Evolutionary conservation across 1,140 invertebrate genomes (phyloP), one percentile per base, ranked within the genome.

Genomic region (Drosophila mojavensis): DNA sequence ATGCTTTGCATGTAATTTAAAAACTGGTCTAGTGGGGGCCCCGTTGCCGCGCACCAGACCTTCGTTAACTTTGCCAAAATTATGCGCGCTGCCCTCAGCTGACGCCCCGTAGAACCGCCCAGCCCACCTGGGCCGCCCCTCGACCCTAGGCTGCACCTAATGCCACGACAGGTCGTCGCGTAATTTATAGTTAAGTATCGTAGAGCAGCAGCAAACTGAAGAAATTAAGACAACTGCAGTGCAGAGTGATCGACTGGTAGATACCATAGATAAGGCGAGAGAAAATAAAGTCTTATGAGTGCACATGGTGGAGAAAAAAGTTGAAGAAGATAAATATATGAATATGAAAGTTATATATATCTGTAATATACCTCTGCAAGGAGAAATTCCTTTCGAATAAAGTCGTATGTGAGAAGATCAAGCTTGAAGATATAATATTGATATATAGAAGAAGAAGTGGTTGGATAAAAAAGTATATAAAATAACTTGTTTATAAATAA

Each of bases 1-100:
- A 84, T 89, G 85, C 80, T 85, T 89, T 84, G 84, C 85, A 89
- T 89, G 84, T 89, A 89, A 90, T 89, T 89, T 89, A 84, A 89
- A 89, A 89, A 89, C 84, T 89, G 85, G 85, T 89, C 81, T 89
- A 83, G 76, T 79, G 79, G 76, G 75, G 73, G 54, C 66, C 62
- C 50, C 58, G 48, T 48, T 28, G 61, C 48, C 54, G 36, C 65
- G 64, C 69, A 61, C 28, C 73, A 72, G 78, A 78, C 80, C 81
- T 85, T 85, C 81, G 84, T 88, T 79, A 90, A 90, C 70, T 84
- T 89, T 89, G 84, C 84, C 85, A 89, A 89, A 89, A 90, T 89
- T 89, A 89, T 89, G 85, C 84, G 75, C 60, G 69, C 53, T 84
- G 77, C 84, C 83, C 84, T 80, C 69, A 69, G 45, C 56, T 41